Evolutionary conservation across 1,140 invertebrate genomes (phyloP), one percentile per base, ranked within the genome.

Genomic region (Orius insidiosus): DNA sequence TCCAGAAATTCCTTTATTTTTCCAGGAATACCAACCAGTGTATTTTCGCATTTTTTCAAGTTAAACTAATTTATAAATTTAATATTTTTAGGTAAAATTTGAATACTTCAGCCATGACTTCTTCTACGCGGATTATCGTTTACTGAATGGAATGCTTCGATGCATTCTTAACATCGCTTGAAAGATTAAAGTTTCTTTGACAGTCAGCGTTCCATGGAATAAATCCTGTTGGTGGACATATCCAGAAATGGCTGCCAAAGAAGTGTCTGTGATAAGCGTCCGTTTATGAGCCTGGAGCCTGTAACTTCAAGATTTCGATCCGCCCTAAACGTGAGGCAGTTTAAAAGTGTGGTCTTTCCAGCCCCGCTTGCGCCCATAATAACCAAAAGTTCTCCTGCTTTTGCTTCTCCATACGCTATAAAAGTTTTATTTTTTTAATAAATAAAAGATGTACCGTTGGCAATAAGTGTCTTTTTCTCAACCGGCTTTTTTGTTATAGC

Each of bases 141-240:
- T 75, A 9, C 67, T 59, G 53, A 81, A 78, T 0, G 77, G 72
- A 49, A 93, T 75, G 37, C 78, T 63, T 31, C 72, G 68, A 50
- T 93, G 87, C 92, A 98, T 97, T 45, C 92, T 69, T 5, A 98
- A 76, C 58, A 89, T 66, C 6, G 92, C 87, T 77, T 92, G 82
- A 58, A 94, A 94, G 8, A 78, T 69, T 3, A 96, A 68, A 64
- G 95, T 89, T 58, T 96, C 90, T 45, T 70, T 69, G 2, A 92
- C 87, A 0, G 88, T 94, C n/a, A 95, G 64, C 1, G 82, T 88
- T 1, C 84, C 85, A 48, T 94, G 81, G 60, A 95, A 95, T n/a
- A 93, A 62, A 63, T 94, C 88, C 52, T 89, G 80, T 63, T 98
- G 93, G 60, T 96, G 90, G 1, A 97, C 89, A 56, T 97, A 97